Conservation (phyloP, 2,888 invertebrate species). For the Tuta absoluta region DNA sequence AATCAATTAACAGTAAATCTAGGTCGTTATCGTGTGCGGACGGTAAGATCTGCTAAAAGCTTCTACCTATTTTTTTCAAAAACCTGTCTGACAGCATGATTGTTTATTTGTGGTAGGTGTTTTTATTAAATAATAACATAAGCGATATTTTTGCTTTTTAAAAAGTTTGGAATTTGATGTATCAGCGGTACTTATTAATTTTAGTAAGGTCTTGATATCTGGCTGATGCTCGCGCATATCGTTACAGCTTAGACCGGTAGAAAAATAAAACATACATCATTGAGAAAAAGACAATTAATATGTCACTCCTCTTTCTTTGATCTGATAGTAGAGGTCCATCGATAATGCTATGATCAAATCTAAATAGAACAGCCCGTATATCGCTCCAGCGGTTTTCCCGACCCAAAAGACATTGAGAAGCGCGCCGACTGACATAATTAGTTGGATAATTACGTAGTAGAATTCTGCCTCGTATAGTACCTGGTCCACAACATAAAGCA, state of each 20-base stretch:
- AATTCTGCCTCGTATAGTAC: conserved; percentile 67
- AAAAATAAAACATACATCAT: conserved; percentile 2
- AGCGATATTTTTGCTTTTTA: too few relatives aligned
- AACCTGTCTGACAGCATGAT: not conserved
- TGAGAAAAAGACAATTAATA: conserved; percentile 42
- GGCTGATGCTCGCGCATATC: too few relatives aligned
- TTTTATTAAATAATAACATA: too few relatives aligned
- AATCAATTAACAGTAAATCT: too few relatives aligned
- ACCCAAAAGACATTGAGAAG: conserved; percentile 47
- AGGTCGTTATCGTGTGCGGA: not conserved
- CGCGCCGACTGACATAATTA: conserved; percentile 49
- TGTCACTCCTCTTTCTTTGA: conserved; percentile 62
- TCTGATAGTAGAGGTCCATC: conserved; percentile 64
- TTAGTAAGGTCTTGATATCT: too few relatives aligned
- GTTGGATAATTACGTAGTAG: conserved; percentile 60
- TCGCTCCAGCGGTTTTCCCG: conserved; percentile 57
- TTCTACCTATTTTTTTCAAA: not conserved
- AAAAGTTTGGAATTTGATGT: too few relatives aligned
- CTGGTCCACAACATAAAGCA: conserved; percentile 72
- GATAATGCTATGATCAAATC: conserved; percentile 65
- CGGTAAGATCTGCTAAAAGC: not conserved
- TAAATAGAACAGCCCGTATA: conserved; percentile 68
- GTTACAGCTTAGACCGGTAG: too few relatives aligned
- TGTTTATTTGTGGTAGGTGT: not conserved
- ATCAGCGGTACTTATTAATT: too few relatives aligned